Evolutionary conservation across 2,113 vertebrate genomes (phyloP).

Genomic region (Spilogale gracilis): DNA sequence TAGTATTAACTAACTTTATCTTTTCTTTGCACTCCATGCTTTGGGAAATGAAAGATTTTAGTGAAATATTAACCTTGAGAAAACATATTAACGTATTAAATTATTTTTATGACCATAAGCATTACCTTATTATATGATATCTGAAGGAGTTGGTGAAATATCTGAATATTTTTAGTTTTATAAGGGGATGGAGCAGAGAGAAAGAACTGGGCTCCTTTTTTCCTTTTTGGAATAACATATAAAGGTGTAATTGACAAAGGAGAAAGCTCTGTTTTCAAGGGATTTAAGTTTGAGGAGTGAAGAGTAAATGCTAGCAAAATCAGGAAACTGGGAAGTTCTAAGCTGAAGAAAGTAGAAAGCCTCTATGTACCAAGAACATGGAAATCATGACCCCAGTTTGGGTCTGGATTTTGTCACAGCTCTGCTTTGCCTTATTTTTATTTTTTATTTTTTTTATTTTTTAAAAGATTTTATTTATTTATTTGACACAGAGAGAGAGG

Average conservation of each 20-base stretch:
- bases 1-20: background rate
- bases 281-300: background rate
- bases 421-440: background rate
- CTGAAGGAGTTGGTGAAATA: background rate
- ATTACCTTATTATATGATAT: background rate
- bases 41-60: constrained; percentile 44
- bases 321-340: background rate
- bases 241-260: background rate
- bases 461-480: no score
- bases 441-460: no score
- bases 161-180: background rate
- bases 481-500: no score
- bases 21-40: background rate
- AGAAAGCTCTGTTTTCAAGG: background rate
- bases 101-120: background rate
- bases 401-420: background rate
- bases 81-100: background rate
- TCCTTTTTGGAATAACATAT: background rate
- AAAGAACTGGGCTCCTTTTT: background rate
- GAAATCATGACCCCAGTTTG: background rate
- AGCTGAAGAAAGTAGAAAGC: background rate
- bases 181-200: background rate
- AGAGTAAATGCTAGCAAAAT: background rate
- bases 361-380: background rate
- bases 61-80: background rate